Percentiles rank a stretch among this genome's conserved stretches.
Evolutionary conservation across 2,888 invertebrate genomes (phyloP).

Genomic region (Toxonevra muliebris): DNA sequence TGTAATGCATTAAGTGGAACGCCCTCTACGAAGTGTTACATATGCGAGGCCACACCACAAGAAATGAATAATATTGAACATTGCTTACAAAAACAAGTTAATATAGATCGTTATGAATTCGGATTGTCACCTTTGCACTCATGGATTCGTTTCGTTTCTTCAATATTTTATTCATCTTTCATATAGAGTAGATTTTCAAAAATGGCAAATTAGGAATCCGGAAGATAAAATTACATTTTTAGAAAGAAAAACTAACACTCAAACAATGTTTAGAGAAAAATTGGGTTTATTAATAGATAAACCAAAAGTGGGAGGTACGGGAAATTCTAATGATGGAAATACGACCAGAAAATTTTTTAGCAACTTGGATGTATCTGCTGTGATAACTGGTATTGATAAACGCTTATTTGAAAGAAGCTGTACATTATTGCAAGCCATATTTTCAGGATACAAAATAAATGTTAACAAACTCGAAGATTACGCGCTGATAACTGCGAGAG

Average conservation of each 20-base stretch:
- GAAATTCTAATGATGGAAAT: constrained; percentile 37
- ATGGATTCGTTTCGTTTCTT: constrained; percentile 35
- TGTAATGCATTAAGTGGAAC: constrained; percentile 39
- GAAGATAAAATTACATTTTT: constrained; percentile 25
- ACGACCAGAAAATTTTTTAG: constrained; percentile 34
- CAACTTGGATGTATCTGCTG: constrained; percentile 32
- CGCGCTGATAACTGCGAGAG: constrained; percentile 31
- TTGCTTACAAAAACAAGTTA: constrained; percentile 31
- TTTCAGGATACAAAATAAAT: constrained; percentile 36
- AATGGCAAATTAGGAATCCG: constrained; percentile 27
- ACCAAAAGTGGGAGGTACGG: constrained; percentile 31
- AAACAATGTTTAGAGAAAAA: constrained; percentile 27
- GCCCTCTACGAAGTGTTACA: constrained; percentile 37
- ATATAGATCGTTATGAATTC: constrained; percentile 21
- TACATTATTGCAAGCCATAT: constrained; percentile 36
- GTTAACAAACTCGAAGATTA: constrained; percentile 31
- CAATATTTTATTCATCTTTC: too few species aligned
- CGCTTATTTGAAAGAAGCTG: constrained; percentile 28
- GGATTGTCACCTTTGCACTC: constrained; percentile 30
- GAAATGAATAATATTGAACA: constrained; percentile 33
- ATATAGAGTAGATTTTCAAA: constrained; percentile 31
- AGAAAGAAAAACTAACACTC: constrained; percentile 21
- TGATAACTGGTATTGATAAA: constrained; percentile 38
- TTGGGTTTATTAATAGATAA: constrained; percentile 34
- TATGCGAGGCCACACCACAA: constrained; percentile 36